Percentiles rank a stretch among this genome's conserved stretches.
Conservation (phyloP, 1,140 invertebrate genomes). For the Hycleus cichorii region DNA sequence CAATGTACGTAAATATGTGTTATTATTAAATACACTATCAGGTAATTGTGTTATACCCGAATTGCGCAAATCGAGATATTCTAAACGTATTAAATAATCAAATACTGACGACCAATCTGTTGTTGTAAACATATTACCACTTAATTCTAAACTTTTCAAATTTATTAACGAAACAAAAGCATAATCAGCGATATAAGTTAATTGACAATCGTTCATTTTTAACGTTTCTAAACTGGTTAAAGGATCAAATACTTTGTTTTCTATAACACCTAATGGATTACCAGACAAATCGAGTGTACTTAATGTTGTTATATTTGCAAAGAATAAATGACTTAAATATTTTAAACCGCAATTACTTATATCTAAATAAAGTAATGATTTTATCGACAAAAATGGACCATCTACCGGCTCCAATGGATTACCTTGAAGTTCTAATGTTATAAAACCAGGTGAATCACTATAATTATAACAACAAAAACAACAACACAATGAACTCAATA, state of each 20-base stretch:
- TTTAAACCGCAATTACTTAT: conserved; percentile 56
- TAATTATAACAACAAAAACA: conserved; percentile 9
- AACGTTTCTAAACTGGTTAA: conserved; percentile 57
- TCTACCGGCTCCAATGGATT: conserved; percentile 55
- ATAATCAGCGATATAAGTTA: conserved; percentile 50
- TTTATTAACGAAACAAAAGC: conserved; percentile 52
- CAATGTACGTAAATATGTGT: conserved; percentile 56
- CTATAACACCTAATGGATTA: conserved; percentile 54
- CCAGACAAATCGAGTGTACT: conserved; percentile 61
- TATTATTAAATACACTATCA: conserved; percentile 57
- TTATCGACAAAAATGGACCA: conserved; percentile 57
- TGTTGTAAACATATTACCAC: conserved; percentile 49
- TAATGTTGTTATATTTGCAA: conserved; percentile 57
- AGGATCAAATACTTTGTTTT: conserved; percentile 53
- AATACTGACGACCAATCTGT: conserved; percentile 55
- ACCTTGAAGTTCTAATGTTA: conserved; percentile 61
- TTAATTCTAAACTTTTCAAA: conserved; percentile 56
- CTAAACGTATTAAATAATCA: conserved; percentile 50
- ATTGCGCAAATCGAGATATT: conserved; percentile 56
- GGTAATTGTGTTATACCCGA: conserved; percentile 54
- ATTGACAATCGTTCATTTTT: conserved; percentile 56
- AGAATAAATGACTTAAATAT: conserved; percentile 54
- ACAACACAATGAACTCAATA: background rate
- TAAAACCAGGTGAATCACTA: conserved; percentile 60
- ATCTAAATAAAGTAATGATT: conserved; percentile 59